phyloP scores from a whole-genome alignment of 2,888 invertebrate genomes.

The Lycophotia porphyrea region DNA sequence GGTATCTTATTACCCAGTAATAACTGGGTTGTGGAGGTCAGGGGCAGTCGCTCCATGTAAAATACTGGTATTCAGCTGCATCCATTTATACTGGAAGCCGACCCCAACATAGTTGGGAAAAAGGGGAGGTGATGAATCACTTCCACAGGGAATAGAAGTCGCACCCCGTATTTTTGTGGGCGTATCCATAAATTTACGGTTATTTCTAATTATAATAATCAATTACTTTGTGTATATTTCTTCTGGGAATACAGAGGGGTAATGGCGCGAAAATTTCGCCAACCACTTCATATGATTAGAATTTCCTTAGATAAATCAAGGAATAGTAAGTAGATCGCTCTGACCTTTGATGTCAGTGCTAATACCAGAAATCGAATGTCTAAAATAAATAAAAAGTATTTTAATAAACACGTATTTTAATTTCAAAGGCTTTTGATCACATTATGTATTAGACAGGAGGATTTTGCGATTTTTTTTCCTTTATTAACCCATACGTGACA shows the following conservation, averaged over 20 bases:
- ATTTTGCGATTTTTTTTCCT: neutral
- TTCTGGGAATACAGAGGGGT: conserved; percentile 65
- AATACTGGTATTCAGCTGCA: too few relatives aligned
- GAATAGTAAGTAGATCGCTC: conserved; percentile 25
- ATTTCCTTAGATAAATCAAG: conserved; percentile 25
- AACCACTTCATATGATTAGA: conserved; percentile 63
- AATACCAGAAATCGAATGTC: neutral
- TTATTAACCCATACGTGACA: neutral
- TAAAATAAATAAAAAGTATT: neutral
- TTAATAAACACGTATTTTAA: neutral
- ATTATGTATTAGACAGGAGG: neutral
- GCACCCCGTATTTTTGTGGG: conserved; percentile 59
- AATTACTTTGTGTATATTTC: conserved; percentile 72
- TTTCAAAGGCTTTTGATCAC: neutral
- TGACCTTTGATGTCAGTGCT: neutral
- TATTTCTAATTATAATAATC: conserved; percentile 72
- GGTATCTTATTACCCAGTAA: too few relatives aligned
- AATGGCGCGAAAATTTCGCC: conserved; percentile 49
- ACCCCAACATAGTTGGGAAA: too few relatives aligned
- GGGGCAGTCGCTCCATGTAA: too few relatives aligned
- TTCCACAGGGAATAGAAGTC: conserved; percentile 27
- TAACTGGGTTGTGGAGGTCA: too few relatives aligned
- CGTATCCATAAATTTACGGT: conserved; percentile 64
- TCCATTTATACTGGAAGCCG: too few relatives aligned
- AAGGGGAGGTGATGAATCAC: conserved; percentile 28